phyloP scores from a whole-genome alignment of 1,140 invertebrate genomes.

The Cherax destructor region DNA sequence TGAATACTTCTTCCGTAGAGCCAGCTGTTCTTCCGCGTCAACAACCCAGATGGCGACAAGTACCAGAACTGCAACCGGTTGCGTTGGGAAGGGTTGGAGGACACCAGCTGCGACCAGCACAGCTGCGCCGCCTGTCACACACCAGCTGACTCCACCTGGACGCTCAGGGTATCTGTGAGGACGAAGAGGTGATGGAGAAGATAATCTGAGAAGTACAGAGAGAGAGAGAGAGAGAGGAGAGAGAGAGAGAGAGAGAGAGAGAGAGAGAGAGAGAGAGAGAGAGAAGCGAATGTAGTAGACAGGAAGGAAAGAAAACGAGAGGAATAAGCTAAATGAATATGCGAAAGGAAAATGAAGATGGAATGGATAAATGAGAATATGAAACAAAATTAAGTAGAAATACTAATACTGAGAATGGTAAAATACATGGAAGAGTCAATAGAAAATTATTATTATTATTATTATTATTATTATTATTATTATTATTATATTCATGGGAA shows the following conservation, averaged over 20 bases:
- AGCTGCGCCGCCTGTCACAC: constrained; percentile 67
- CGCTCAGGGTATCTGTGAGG: constrained; percentile 57
- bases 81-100: constrained; percentile 52
- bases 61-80: constrained; percentile 67
- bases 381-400: too few species aligned
- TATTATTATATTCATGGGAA: too few species aligned
- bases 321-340: too few species aligned
- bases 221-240: constrained; percentile 23
- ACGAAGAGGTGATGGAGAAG: neutral
- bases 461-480: too few species aligned
- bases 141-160: constrained; percentile 52
- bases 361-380: too few species aligned
- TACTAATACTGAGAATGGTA: too few species aligned
- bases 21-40: constrained; percentile 32
- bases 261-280: constrained; percentile 1
- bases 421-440: too few species aligned
- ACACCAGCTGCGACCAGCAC: constrained; percentile 56
- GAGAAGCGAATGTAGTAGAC: too few species aligned
- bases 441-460: too few species aligned
- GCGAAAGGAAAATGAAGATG: too few species aligned
- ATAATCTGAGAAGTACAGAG: neutral
- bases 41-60: constrained; percentile 63
- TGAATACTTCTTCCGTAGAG: constrained; percentile 5
- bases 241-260: constrained; percentile 21
- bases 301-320: too few species aligned